A percentile compares a stretch with the other conserved stretches of the same genome.
These are phyloP conservation scores for Drosophila pachea DNA, from an alignment of 1,140 invertebrate genomes.

Conservation along the genomic window DNA sequence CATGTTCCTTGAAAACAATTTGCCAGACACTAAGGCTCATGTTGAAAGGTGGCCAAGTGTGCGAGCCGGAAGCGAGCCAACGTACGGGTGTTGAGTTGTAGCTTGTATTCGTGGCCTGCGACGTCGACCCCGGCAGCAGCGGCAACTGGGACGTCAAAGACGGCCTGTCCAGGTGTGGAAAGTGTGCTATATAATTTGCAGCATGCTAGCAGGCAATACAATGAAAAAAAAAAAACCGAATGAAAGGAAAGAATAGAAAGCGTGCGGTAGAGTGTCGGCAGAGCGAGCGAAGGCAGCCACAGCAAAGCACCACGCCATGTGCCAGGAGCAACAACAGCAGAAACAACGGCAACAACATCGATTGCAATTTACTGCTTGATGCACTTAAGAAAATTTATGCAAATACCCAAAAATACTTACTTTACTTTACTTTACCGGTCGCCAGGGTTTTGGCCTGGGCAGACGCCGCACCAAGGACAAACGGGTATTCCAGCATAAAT, in stretches of 20 bases:
- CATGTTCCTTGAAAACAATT: slow-evolving; percentile 77
- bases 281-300: slow-evolving; percentile 45
- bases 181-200: slow-evolving; percentile 76
- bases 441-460: slow-evolving; percentile 18
- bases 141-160: slow-evolving; percentile 33
- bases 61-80: slow-evolving; percentile 45
- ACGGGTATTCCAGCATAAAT: slow-evolving; percentile 72
- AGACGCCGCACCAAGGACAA: slow-evolving; percentile 69
- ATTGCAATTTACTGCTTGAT: slow-evolving; percentile 78
- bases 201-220: slow-evolving; percentile 53
- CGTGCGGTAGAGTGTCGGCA: slow-evolving; percentile 41
- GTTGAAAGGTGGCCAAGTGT: slow-evolving; percentile 66
- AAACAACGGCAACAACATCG: slow-evolving; percentile 65
- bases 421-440: slow-evolving; percentile 50
- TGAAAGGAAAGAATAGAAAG: slow-evolving; percentile 42
- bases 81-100: slow-evolving; percentile 34
- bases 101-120: slow-evolving; percentile 61
- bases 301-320: slow-evolving; percentile 31
- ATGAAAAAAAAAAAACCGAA: slow-evolving; percentile 26
- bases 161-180: slow-evolving; percentile 72
- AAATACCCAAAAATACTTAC: slow-evolving; percentile 78
- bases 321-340: slow-evolving; percentile 5
- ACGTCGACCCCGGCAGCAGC: slow-evolving; percentile 33
- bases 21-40: slow-evolving; percentile 76
- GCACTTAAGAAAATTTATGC: slow-evolving; percentile 78